Conservation (phyloP, 2,888 invertebrate species). For the Alloscopus bannaensis region DNA sequence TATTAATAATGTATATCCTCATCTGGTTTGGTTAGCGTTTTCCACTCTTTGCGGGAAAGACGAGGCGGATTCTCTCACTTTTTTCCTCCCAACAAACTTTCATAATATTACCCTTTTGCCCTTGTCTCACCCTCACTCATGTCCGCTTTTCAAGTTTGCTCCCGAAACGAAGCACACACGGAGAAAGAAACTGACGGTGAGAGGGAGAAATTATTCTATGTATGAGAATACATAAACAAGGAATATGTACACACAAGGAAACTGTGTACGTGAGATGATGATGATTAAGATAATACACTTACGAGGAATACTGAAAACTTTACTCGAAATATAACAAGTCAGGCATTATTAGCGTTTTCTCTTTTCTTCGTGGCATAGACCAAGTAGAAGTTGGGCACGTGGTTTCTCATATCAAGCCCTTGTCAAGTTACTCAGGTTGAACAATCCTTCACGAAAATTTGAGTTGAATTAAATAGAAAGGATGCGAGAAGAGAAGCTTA, state of each 20-base stretch:
- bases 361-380: too few relatives aligned
- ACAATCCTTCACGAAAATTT: constrained; percentile 1
- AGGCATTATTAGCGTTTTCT: too few relatives aligned
- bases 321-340: too few relatives aligned
- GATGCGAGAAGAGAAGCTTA: too few relatives aligned
- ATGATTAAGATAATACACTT: constrained; percentile 3
- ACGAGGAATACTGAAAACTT: neutral
- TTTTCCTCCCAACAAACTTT: constrained; percentile 27
- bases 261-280: constrained; percentile 11
- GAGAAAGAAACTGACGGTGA: neutral
- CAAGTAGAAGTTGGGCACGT: neutral
- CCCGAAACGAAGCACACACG: too few relatives aligned
- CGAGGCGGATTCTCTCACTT: neutral
- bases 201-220: neutral
- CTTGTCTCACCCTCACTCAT: neutral
- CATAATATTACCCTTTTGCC: neutral
- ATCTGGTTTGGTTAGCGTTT: constrained; percentile 16
- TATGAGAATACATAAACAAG: too few relatives aligned
- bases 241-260: neutral
- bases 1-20: constrained; percentile 55
- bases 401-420: neutral
- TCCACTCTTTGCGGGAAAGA: neutral
- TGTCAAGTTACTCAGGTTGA: constrained; percentile 2
- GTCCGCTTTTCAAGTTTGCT: too few relatives aligned
- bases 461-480: neutral